Percentiles rank a stretch among this genome's conserved stretches.
These are phyloP conservation scores for Drosophila erecta DNA, from an alignment of 1,140 invertebrate species.

Conservation along the genomic window DNA sequence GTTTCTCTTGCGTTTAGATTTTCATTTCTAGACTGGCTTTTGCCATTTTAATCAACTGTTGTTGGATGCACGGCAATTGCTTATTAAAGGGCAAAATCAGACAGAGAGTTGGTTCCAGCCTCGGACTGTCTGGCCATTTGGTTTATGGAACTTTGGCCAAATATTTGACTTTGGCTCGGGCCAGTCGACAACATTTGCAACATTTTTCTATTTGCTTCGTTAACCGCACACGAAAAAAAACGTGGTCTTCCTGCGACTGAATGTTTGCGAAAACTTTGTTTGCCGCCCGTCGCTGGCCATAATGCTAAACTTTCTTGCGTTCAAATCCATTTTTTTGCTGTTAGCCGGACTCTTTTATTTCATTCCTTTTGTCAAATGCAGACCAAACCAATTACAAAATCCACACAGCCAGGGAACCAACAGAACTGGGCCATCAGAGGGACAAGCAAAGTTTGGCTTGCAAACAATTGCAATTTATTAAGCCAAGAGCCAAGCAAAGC, in stretches of 20 bases:
- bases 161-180: constrained; percentile 54
- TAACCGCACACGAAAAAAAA: constrained; percentile 65
- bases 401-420: constrained; percentile 36
- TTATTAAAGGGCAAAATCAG: constrained; percentile 50
- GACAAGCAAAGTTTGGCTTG: constrained; percentile 66
- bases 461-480: constrained; percentile 83
- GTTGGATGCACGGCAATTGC: constrained; percentile 18
- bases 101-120: constrained; percentile 33
- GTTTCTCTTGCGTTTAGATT: constrained; percentile 27
- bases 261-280: constrained; percentile 74
- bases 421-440: constrained; percentile 52
- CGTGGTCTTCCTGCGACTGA: constrained; percentile 54
- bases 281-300: constrained; percentile 56
- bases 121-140: constrained; percentile 48
- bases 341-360: constrained; percentile 26
- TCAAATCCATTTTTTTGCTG: constrained; percentile 30
- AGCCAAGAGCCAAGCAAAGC: constrained; percentile 65
- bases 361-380: constrained; percentile 74
- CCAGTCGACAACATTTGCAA: constrained; percentile 43
- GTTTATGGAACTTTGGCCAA: constrained; percentile 67
- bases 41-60: constrained; percentile 70
- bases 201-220: constrained; percentile 77
- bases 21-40: constrained; percentile 6
- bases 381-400: constrained; percentile 79
- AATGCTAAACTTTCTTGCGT: constrained; percentile 75